These are phyloP conservation scores for Micrastur ruficollis DNA, from an alignment of 2,797 vertebrate species.

Conservation along the genomic window DNA sequence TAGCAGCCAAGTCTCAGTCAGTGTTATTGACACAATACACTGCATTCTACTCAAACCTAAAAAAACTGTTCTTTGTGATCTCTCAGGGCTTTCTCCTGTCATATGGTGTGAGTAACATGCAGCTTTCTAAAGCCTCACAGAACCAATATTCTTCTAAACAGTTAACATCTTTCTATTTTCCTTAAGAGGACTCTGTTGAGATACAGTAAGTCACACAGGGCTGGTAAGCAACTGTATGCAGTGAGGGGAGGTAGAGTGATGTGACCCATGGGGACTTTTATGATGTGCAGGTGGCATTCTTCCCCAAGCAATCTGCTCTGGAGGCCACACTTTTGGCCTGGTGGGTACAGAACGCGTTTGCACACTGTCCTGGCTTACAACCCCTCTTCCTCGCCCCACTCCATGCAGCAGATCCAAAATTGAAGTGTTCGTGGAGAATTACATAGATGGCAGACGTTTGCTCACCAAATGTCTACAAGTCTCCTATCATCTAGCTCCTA, in stretches of 20 bases:
- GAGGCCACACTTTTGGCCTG: background rate
- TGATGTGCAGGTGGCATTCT: background rate
- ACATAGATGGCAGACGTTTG: background rate
- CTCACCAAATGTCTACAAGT: background rate
- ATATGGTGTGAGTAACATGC: background rate
- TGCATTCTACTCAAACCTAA: background rate
- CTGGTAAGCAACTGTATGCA: background rate
- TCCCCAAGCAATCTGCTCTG: background rate
- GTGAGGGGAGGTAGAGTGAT: background rate
- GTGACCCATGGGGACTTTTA: background rate
- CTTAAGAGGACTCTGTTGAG: constrained; percentile 13
- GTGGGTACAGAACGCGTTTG: background rate
- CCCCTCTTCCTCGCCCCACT: background rate
- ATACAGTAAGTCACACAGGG: constrained; percentile 1
- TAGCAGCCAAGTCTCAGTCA: background rate
- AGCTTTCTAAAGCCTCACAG: constrained; percentile 29
- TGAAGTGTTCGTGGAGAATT: constrained; percentile 14
- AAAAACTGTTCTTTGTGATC: background rate
- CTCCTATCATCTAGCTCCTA: constrained; percentile 6
- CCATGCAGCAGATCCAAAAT: background rate
- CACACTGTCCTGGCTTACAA: background rate
- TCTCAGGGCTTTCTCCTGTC: background rate
- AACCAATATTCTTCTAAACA: constrained; percentile 18
- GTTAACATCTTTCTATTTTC: constrained; percentile 35
- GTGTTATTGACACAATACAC: background rate